Evolutionary conservation across 2,888 invertebrate species (phyloP).

Genomic region (Drosophila acutilabella): DNA sequence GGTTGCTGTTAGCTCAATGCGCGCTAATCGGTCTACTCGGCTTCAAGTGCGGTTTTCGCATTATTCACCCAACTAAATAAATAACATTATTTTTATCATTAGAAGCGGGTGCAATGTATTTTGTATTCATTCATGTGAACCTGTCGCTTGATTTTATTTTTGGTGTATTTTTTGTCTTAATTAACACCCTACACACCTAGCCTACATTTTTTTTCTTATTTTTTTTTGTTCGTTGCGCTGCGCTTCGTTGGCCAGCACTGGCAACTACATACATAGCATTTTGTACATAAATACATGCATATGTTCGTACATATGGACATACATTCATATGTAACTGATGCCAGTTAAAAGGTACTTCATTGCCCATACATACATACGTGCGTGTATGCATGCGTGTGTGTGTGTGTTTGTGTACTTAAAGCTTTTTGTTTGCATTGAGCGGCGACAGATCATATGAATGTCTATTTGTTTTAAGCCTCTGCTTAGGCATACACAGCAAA

Average conservation of each 20-base stretch:
- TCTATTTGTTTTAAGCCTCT: conserved; percentile 29
- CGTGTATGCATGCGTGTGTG: conserved; percentile 2
- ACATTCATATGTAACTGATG: conserved; percentile 39
- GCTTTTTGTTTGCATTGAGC: conserved; percentile 53
- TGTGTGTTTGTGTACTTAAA: conserved; percentile 32
- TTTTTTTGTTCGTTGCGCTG: conserved; percentile 37
- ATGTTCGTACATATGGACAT: conserved; percentile 10
- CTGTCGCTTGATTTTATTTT: conserved; percentile 16
- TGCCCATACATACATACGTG: conserved; percentile 19
- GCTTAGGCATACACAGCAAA: conserved; percentile 25
- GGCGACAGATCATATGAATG: conserved; percentile 44
- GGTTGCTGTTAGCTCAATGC: conserved; percentile 46
- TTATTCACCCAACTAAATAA: conserved; percentile 62
- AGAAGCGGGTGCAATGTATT: conserved; percentile 28
- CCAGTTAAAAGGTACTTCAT: conserved; percentile 45
- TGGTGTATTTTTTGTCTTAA: conserved; percentile 52
- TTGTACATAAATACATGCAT: conserved; percentile 9
- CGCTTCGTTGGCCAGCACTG: conserved; percentile 56
- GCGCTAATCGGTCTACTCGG: conserved; percentile 53
- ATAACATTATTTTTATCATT: conserved; percentile 58
- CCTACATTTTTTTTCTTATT: conserved; percentile 39
- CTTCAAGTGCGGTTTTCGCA: conserved; percentile 57
- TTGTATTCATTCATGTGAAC: conserved; percentile 43
- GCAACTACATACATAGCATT: conserved; percentile 27
- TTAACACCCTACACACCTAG: conserved; percentile 58